These are phyloP conservation scores for Heliconius ethilla DNA, from an alignment of 2,888 invertebrate species.

Conservation along the genomic window DNA sequence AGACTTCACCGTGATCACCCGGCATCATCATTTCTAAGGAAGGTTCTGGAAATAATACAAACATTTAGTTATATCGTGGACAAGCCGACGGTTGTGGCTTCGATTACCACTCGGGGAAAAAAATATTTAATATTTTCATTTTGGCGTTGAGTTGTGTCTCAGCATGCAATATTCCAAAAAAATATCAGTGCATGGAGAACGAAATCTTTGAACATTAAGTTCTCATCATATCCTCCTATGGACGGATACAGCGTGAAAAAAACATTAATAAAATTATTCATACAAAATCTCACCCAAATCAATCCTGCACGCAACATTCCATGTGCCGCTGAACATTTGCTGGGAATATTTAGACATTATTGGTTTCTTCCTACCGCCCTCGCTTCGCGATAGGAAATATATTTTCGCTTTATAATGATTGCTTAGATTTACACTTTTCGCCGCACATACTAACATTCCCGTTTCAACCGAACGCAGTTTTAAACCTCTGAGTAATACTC, in stretches of 20 bases:
- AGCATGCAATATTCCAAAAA: background rate
- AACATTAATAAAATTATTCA: background rate
- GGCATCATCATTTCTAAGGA: constrained; percentile 91
- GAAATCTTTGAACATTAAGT: background rate
- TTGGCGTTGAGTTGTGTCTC: too few relatives aligned
- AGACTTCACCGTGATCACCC: constrained; percentile 90
- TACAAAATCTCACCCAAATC: constrained; percentile 83
- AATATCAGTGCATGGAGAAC: background rate
- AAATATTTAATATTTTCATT: too few relatives aligned
- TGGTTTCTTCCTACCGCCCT: constrained; percentile 92
- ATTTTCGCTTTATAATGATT: constrained; percentile 92
- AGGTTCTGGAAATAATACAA: constrained; percentile 59
- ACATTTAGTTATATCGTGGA: background rate
- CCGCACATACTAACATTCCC: constrained; percentile 91
- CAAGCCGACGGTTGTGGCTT: too few relatives aligned
- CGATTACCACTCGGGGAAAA: too few relatives aligned
- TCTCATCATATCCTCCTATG: background rate
- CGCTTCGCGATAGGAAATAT: constrained; percentile 89
- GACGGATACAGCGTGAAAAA: background rate
- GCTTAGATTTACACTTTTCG: constrained; percentile 82
- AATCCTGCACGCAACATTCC: constrained; percentile 89
- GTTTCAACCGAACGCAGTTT: constrained; percentile 86
- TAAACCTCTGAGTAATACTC: constrained; percentile 88
- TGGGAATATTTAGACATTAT: constrained; percentile 88
- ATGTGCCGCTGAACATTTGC: constrained; percentile 91